Base-by-base conservation (phyloP, 2,888 invertebrate genomes). In the Sialis fuliginosa region DNA sequence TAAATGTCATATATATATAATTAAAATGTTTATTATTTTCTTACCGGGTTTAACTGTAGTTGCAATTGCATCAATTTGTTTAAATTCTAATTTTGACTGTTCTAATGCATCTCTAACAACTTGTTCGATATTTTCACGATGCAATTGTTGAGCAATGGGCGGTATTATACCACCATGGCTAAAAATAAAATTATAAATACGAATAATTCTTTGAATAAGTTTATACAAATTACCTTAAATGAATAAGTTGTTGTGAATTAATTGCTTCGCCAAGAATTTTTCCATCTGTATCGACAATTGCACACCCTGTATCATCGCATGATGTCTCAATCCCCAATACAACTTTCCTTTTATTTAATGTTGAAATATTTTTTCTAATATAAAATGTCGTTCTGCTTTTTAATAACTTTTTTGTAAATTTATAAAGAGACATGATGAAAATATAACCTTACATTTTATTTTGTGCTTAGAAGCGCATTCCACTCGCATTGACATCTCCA, bases 271-370 rank as follows among this genome's bases (percentile, higher is more conserved):
- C 87, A 42, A 90, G 62, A 54, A 95, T 69, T 50, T 70, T 68
- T 32, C 87, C 83, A 48, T 72, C 58, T 13, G 69, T 70, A 63
- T 85, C 75, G 6, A 97, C 79, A 52, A 97, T 70, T 39, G 91
- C 95, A 59, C 86, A 84, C 22, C 91, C 95, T 1, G 96, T 97
- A 62, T 97, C 97, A 70, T 97, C 96, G 62, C 95, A 97, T 51
- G 95, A 95, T 5, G 93, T 92, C 74, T 97, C 97, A 56, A 97
- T 95, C 6, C 96, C 96, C 53, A 96, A 67, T 47, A 96, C 69
- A 48, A 66, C 39, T 31, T 13, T 39, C 9, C 9, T 13, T 6
- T 22, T 13, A 6, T 22, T 30, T 7, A 41, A 41, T 22, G 22
- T 22, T 22, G 22, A 22, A 4, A 22, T 22, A 22, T 22, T 22